Conservation (phyloP, 2,113 vertebrate genomes). For the Mesocricetus auratus region DNA sequence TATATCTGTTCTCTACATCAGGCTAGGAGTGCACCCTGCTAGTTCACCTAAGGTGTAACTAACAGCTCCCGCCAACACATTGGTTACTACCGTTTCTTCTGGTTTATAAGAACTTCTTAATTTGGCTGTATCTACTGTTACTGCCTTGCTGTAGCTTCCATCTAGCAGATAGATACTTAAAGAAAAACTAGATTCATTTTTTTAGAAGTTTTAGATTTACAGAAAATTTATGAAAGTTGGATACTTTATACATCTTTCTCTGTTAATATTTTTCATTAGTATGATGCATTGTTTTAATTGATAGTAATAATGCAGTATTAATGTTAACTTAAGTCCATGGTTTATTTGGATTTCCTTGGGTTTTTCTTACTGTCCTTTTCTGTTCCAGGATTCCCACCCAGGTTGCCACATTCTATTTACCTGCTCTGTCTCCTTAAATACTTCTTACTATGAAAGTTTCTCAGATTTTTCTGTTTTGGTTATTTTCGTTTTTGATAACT, state of each 20-base stretch:
- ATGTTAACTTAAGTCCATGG: slow-evolving; percentile 39
- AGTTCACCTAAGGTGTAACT: slow-evolving; percentile 36
- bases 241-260: background rate
- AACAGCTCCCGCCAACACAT: background rate
- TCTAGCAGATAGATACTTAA: background rate
- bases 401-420: slow-evolving; percentile 32
- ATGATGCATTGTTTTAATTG: background rate
- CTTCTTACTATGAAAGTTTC: slow-evolving; percentile 50
- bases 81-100: slow-evolving; percentile 28
- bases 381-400: background rate
- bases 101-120: slow-evolving; percentile 34
- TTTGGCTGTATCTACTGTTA: slow-evolving; percentile 33
- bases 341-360: slow-evolving; percentile 46
- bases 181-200: background rate
- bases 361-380: slow-evolving; percentile 46
- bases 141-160: background rate
- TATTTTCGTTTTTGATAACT: slow-evolving; percentile 23
- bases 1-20: background rate
- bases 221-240: slow-evolving; percentile 31
- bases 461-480: slow-evolving; percentile 60
- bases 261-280: background rate
- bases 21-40: slow-evolving; percentile 11
- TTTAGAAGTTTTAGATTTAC: slow-evolving; percentile 50
- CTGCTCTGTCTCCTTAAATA: slow-evolving; percentile 45
- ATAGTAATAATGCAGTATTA: background rate